These are phyloP conservation scores for Yasuhikotakia modesta DNA, from an alignment of 2,797 vertebrate species.

Conservation along the genomic window DNA sequence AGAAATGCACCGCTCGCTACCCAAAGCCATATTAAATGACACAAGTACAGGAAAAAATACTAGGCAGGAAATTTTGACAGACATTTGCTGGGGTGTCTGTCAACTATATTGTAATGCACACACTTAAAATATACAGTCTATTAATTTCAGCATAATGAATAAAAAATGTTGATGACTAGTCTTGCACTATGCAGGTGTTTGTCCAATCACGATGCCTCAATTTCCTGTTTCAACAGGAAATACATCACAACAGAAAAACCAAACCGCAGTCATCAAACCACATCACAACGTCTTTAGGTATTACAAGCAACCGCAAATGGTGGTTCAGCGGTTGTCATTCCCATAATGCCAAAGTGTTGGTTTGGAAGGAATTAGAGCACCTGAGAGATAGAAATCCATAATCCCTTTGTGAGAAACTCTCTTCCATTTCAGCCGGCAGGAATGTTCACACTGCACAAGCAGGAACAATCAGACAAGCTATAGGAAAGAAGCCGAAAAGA, in stretches of 20 bases:
- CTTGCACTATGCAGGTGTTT: no score
- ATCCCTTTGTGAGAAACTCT: conserved; percentile 44
- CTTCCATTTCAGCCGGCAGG: conserved; percentile 54
- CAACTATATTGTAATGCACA: no score
- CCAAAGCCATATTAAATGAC: no score
- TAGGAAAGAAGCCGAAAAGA: conserved; percentile 48
- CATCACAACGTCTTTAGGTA: conserved; percentile 24
- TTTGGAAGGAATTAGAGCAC: conserved; percentile 37
- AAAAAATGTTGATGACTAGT: no score
- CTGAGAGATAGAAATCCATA: conserved; percentile 42
- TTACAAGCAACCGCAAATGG: conserved; percentile 11
- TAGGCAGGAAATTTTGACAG: no score
- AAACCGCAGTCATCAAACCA: conserved; percentile 3
- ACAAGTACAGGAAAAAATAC: no score
- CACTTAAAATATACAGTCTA: no score
- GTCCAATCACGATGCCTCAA: no score
- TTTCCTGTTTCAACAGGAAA: no score
- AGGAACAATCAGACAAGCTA: conserved; percentile 53
- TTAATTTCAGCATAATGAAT: no score
- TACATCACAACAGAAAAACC: neutral
- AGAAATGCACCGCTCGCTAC: no score
- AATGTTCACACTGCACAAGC: conserved; percentile 43
- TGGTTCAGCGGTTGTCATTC: conserved; percentile 24
- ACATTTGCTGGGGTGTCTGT: no score
- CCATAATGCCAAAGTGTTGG: conserved; percentile 40